Conservation (phyloP, 2,113 vertebrate genomes). For the Ciconia stormi region DNA sequence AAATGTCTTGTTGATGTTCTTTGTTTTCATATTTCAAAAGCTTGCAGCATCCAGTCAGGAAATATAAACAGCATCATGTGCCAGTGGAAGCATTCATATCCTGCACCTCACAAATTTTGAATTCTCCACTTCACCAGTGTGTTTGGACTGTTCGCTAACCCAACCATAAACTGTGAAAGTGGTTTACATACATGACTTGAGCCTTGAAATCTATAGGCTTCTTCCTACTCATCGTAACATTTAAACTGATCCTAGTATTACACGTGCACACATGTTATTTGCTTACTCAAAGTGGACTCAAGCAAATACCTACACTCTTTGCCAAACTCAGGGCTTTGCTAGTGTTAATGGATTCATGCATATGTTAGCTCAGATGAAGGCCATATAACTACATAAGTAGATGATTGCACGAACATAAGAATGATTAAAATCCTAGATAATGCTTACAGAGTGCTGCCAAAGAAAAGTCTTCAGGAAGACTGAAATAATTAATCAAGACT, state of each 20-base stretch:
- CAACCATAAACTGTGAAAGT: neutral
- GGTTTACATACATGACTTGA: neutral
- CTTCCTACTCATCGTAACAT: neutral
- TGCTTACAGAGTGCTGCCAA: neutral
- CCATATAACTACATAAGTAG: neutral
- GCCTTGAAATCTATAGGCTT: neutral
- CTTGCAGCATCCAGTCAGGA: neutral
- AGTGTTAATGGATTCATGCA: neutral
- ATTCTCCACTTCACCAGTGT: neutral
- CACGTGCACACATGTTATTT: rapidly evolving
- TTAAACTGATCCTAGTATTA: neutral
- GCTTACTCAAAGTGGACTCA: neutral
- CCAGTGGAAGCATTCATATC: neutral
- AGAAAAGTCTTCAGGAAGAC: neutral
- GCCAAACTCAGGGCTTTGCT: neutral
- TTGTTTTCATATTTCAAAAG: conserved; percentile 19
- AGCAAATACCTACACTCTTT: neutral
- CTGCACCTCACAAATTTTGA: neutral
- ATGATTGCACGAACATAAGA: neutral
- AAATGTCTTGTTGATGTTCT: neutral
- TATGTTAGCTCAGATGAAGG: neutral
- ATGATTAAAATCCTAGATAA: neutral
- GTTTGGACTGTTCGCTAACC: neutral
- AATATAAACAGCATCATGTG: neutral
- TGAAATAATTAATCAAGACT: conserved; percentile 14